A percentile compares a stretch with the other conserved stretches of the same genome.
Conservation (phyloP, 2,888 invertebrate genomes). For the Pachydiplax longipennis region DNA sequence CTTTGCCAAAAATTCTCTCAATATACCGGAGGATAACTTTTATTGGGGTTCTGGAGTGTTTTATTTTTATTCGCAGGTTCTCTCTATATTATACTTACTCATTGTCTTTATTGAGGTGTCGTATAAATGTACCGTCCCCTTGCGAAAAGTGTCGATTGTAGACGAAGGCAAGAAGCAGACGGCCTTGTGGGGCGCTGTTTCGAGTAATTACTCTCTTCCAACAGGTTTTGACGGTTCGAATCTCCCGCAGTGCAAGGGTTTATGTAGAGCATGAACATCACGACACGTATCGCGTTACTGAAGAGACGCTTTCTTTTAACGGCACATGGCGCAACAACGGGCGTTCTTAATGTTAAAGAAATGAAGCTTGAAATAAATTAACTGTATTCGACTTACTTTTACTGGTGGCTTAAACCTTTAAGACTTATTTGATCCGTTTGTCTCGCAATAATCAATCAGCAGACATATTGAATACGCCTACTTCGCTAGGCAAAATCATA, state of each 20-base stretch:
- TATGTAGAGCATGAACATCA: slow-evolving; percentile 26
- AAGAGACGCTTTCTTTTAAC: background rate
- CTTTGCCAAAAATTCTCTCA: too few relatives aligned
- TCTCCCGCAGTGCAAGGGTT: background rate
- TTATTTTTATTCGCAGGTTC: too few relatives aligned
- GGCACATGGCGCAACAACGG: background rate
- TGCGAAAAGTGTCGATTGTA: background rate
- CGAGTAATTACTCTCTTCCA: slow-evolving; percentile 17
- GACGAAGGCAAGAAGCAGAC: background rate
- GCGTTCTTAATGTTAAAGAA: background rate
- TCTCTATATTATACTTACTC: background rate
- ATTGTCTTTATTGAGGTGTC: background rate
- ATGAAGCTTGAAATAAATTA: background rate
- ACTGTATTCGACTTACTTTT: background rate
- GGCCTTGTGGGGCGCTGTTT: background rate
- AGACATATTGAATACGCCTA: too few relatives aligned
- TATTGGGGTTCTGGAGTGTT: too few relatives aligned
- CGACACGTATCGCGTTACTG: background rate
- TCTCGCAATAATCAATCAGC: too few relatives aligned
- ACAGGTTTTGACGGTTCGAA: slow-evolving; percentile 17
- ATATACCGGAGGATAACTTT: too few relatives aligned
- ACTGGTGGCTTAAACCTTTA: background rate
- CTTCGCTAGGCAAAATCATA: too few relatives aligned
- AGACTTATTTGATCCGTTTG: too few relatives aligned
- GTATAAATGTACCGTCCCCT: too few relatives aligned